These are phyloP conservation scores for Oxyruncus cristatus DNA, from an alignment of 2,113 vertebrate genomes.

Conservation along the genomic window DNA sequence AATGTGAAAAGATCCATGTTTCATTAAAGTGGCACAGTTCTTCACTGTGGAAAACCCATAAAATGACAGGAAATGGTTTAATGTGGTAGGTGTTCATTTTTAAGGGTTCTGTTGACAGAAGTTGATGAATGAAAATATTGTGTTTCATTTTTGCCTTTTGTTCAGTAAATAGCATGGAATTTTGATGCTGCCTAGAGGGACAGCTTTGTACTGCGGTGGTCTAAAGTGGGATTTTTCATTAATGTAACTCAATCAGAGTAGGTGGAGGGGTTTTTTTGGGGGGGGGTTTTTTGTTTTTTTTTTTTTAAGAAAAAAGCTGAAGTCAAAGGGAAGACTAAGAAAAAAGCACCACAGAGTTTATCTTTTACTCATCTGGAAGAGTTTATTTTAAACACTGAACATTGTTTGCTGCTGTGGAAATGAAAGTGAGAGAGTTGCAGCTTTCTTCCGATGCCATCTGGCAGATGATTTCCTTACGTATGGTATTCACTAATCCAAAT, in stretches of 20 bases:
- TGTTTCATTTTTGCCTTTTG: constrained; percentile 60
- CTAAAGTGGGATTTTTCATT: constrained; percentile 66
- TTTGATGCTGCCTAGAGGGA: constrained; percentile 63
- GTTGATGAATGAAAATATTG: constrained; percentile 55
- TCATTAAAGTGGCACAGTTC: neutral
- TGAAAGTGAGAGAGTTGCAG: constrained; percentile 77
- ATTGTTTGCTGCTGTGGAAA: constrained; percentile 80
- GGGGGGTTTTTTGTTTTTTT: neutral
- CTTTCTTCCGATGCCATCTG: constrained; percentile 79
- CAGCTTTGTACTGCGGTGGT: constrained; percentile 62
- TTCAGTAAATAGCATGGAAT: constrained; percentile 54
- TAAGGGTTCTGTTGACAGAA: constrained; percentile 73
- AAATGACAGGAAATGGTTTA: constrained; percentile 73
- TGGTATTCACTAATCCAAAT: constrained; percentile 78
- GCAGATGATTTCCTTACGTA: constrained; percentile 76
- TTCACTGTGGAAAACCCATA: constrained; percentile 65
- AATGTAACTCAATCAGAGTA: constrained; percentile 61
- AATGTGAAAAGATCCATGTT: constrained; percentile 29
- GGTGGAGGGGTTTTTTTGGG: neutral
- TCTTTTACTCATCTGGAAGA: constrained; percentile 86
- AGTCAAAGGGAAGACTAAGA: constrained; percentile 68
- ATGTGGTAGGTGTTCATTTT: constrained; percentile 69
- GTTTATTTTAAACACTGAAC: constrained; percentile 82
- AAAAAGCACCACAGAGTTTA: constrained; percentile 73
- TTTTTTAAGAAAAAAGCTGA: constrained; percentile 1